Evolutionary conservation across 2,113 vertebrate genomes (phyloP).

Genomic region (Cranoglanis bouderius): DNA sequence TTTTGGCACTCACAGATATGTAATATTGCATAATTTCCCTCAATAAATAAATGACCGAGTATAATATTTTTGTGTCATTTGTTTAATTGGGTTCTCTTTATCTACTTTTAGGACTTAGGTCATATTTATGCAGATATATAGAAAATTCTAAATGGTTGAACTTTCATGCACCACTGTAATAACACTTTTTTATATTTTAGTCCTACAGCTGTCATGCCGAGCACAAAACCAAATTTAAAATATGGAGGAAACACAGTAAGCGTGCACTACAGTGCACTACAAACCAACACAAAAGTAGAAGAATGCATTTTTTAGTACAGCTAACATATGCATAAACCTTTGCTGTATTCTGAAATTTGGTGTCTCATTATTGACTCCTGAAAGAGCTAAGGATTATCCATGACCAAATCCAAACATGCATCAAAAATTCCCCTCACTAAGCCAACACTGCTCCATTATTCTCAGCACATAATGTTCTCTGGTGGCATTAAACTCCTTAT

Average conservation of each 20-base stretch:
- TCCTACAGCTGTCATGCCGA: not conserved
- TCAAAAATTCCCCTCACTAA: not conserved
- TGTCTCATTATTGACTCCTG: not conserved
- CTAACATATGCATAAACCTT: not conserved
- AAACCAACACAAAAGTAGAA: not conserved
- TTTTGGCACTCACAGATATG: too few species aligned
- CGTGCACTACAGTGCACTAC: not conserved
- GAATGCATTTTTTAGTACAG: not conserved
- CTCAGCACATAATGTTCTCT: conserved; percentile 49
- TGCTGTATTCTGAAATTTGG: not conserved
- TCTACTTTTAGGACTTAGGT: too few species aligned
- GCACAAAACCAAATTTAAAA: not conserved
- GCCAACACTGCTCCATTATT: not conserved
- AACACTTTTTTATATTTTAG: too few species aligned
- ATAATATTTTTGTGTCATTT: too few species aligned
- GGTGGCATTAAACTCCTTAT: conserved; percentile 42
- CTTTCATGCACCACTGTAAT: too few species aligned
- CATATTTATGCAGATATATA: too few species aligned
- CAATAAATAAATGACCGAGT: too few species aligned
- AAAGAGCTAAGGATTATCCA: conserved; percentile 1
- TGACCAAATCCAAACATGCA: not conserved
- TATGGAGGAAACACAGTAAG: not conserved
- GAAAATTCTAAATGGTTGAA: too few species aligned
- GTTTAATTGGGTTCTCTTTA: too few species aligned
- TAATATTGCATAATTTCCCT: too few species aligned